phyloP scores from a whole-genome alignment of 2,888 invertebrate genomes.

The Myopa testacea region DNA sequence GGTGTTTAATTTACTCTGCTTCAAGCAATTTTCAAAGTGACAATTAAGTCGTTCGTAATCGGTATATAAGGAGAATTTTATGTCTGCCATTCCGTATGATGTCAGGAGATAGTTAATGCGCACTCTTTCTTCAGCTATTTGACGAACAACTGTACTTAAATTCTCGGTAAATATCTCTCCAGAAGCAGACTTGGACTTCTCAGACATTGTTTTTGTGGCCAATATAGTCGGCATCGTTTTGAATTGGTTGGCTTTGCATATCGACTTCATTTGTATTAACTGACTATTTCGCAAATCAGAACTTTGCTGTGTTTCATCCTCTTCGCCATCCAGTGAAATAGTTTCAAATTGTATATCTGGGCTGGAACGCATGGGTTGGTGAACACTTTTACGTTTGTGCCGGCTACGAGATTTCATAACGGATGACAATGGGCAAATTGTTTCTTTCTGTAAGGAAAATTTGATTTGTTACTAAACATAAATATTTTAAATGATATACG shows the following conservation, averaged over 20 bases:
- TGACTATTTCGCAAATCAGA: neutral
- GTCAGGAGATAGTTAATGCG: slow-evolving; percentile 49
- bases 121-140: slow-evolving; percentile 49
- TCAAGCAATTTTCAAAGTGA: slow-evolving; percentile 49
- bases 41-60: slow-evolving; percentile 46
- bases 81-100: slow-evolving; percentile 49
- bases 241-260: slow-evolving; percentile 23
- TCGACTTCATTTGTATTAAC: neutral
- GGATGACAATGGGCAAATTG: neutral
- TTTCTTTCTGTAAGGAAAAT: neutral
- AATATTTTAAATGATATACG: neutral
- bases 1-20: slow-evolving; percentile 45
- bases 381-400: slow-evolving; percentile 47
- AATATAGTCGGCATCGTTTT: slow-evolving; percentile 45
- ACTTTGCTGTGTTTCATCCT: slow-evolving; percentile 21
- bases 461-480: neutral
- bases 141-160: slow-evolving; percentile 36
- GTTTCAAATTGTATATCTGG: slow-evolving; percentile 51
- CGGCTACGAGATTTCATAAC: slow-evolving; percentile 35
- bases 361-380: slow-evolving; percentile 46
- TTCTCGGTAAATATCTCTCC: slow-evolving; percentile 42
- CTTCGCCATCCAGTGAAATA: slow-evolving; percentile 49
- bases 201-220: slow-evolving; percentile 15
- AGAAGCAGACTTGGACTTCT: slow-evolving; percentile 32
- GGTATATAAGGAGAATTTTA: slow-evolving; percentile 48